These are phyloP conservation scores for Ascidia mentula DNA, from an alignment of 23 tunicate species.

Conservation along the genomic window DNA sequence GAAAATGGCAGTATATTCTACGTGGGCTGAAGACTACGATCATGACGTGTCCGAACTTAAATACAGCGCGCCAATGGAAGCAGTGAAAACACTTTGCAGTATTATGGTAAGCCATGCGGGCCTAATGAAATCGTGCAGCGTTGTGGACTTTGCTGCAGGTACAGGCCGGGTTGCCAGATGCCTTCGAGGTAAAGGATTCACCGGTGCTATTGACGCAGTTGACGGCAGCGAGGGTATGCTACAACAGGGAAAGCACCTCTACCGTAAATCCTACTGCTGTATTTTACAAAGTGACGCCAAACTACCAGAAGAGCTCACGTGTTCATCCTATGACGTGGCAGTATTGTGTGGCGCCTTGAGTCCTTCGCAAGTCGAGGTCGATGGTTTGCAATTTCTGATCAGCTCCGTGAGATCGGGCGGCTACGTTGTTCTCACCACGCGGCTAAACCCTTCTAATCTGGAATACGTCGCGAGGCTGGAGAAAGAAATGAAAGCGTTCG, in stretches of 20 bases:
- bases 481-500: background rate
- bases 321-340: constrained; percentile 16
- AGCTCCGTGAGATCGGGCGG: constrained; percentile 25
- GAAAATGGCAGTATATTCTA: constrained; percentile 4
- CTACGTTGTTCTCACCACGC: constrained; percentile 13
- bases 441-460: constrained; percentile 25
- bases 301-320: constrained; percentile 8
- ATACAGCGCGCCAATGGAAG: background rate
- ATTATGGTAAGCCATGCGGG: background rate
- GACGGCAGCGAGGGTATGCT: constrained; percentile 40
- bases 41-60: constrained; percentile 6
- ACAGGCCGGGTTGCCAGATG: constrained; percentile 43
- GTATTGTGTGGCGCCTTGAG: constrained; percentile 29
- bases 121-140: background rate
- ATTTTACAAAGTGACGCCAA: background rate
- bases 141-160: constrained; percentile 39
- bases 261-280: constrained; percentile 1
- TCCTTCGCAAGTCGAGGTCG: constrained; percentile 28
- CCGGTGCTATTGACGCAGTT: constrained; percentile 26
- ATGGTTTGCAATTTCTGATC: background rate
- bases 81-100: background rate
- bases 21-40: constrained; percentile 20
- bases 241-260: background rate
- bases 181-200: constrained; percentile 9
- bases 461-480: constrained; percentile 22